A percentile compares a stretch with the other conserved stretches of the same genome.
Evolutionary conservation across 2,113 vertebrate genomes (phyloP).

Genomic region (Gymnocephalus cernua): DNA sequence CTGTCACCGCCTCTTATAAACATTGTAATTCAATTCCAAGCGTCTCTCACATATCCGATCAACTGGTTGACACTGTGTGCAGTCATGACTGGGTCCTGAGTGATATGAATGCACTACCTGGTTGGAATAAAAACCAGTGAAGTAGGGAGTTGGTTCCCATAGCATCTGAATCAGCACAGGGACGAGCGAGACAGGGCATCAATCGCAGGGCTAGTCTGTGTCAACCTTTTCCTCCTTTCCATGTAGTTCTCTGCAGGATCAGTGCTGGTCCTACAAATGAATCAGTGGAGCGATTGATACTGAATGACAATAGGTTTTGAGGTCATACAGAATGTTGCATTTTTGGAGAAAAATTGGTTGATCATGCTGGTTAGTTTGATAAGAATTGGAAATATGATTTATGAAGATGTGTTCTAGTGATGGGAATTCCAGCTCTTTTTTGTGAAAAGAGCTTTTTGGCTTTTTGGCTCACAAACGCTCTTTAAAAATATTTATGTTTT

Average conservation of each 20-base stretch:
- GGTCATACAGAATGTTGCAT: slow-evolving; percentile 11
- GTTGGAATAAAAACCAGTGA: slow-evolving; percentile 61
- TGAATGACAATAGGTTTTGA: slow-evolving; percentile 45
- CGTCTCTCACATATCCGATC: slow-evolving; percentile 26
- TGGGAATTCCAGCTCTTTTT: too few species aligned
- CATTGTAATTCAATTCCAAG: not conserved
- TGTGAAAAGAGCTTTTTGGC: too few species aligned
- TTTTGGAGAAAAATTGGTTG: slow-evolving; percentile 21
- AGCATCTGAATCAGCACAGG: slow-evolving; percentile 68
- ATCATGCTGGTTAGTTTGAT: slow-evolving; percentile 38
- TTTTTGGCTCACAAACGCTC: too few species aligned
- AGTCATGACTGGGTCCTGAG: slow-evolving; percentile 49
- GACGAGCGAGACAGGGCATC: slow-evolving; percentile 64
- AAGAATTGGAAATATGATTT: slow-evolving; percentile 11
- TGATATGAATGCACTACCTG: slow-evolving; percentile 60
- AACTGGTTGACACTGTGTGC: slow-evolving; percentile 39
- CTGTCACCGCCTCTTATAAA: slow-evolving; percentile 8
- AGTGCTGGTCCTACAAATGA: slow-evolving; percentile 62
- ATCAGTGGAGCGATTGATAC: slow-evolving; percentile 47
- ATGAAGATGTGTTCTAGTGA: slow-evolving; percentile 19
- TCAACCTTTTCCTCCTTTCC: slow-evolving; percentile 60
- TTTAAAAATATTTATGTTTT: too few species aligned
- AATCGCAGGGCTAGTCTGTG: slow-evolving; percentile 59
- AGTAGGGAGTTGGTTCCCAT: slow-evolving; percentile 54
- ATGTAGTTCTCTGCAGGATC: slow-evolving; percentile 54